Percentiles rank a stretch among this genome's conserved stretches.
Conservation (phyloP, 2,797 vertebrate genomes). For the Ispidina lecontei region DNA sequence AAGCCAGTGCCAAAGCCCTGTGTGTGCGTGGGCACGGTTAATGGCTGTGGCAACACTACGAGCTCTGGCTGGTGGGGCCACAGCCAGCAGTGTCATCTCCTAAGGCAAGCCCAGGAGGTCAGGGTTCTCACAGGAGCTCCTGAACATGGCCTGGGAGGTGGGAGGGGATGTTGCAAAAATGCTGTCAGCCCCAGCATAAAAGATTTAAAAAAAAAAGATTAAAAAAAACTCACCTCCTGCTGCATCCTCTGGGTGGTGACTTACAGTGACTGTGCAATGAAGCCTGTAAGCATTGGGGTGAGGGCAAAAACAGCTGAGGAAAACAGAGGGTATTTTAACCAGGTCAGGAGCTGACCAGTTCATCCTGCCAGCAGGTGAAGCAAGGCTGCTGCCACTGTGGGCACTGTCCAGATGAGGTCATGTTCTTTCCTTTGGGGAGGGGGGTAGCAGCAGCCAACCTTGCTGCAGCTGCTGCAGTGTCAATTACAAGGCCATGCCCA, state of each 20-base stretch:
- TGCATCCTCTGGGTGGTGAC: neutral
- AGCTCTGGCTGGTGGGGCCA: neutral
- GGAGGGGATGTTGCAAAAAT: neutral
- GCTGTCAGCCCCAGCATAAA: no score
- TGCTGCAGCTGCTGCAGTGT: neutral
- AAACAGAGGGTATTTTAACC: neutral
- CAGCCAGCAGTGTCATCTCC: neutral
- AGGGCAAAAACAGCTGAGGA: neutral
- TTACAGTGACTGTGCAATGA: rapidly evolving
- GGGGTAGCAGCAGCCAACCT: neutral
- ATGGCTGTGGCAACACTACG: rapidly evolving
- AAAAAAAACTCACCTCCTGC: neutral
- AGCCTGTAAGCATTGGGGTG: neutral
- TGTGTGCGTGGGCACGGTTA: rapidly evolving
- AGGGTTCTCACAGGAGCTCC: neutral
- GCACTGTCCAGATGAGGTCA: neutral
- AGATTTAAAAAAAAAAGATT: no score
- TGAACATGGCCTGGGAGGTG: neutral
- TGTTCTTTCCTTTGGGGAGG: neutral
- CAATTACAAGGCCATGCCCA: neutral
- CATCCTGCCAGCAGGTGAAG: neutral
- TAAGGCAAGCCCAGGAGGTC: neutral
- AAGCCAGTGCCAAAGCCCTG: neutral
- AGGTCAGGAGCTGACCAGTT: neutral
- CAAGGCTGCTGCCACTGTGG: neutral